A percentile compares a stretch with the other conserved stretches of the same genome.
Evolutionary conservation across 2,888 invertebrate genomes (phyloP).

Genomic region (Ceraclea dissimilis): DNA sequence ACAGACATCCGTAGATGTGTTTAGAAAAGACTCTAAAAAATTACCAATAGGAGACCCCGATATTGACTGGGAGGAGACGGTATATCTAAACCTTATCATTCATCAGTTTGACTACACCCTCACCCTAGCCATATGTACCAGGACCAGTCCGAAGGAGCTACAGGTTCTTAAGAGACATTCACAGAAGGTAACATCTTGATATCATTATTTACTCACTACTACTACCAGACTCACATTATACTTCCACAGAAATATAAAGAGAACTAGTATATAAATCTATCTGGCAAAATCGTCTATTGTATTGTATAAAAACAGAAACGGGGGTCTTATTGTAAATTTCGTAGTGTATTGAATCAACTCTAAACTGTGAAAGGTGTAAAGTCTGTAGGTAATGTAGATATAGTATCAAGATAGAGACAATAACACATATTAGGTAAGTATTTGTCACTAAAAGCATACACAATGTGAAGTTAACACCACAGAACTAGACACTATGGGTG

Average conservation of each 20-base stretch:
- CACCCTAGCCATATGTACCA: slow-evolving; percentile 94
- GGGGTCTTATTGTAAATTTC: too few relatives aligned
- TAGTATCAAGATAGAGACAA: too few relatives aligned
- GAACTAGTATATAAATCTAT: slow-evolving; percentile 32
- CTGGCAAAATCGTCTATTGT: slow-evolving; percentile 59
- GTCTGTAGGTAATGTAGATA: too few relatives aligned
- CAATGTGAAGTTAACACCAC: background rate
- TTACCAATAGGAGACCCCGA: slow-evolving; percentile 93
- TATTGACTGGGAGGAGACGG: slow-evolving; percentile 99
- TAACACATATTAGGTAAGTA: background rate
- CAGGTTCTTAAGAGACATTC: slow-evolving; percentile 90
- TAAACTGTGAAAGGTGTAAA: too few relatives aligned
- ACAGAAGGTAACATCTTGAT: slow-evolving; percentile 51
- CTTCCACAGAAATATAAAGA: background rate
- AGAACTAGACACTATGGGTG: background rate
- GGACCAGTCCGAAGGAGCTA: slow-evolving; percentile 94
- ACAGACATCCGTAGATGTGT: slow-evolving; percentile 93
- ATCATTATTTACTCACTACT: slow-evolving; percentile 3
- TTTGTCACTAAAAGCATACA: slow-evolving; percentile 6
- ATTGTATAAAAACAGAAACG: too few relatives aligned
- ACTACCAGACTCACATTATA: background rate
- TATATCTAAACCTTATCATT: slow-evolving; percentile 94
- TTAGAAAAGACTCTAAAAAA: slow-evolving; percentile 93
- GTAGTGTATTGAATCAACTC: too few relatives aligned
- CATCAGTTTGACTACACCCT: slow-evolving; percentile 98